These are phyloP conservation scores for Chondrosia reniformis DNA, from an alignment of 37 sponge, comb jelly and placozoan species.

Conservation along the genomic window DNA sequence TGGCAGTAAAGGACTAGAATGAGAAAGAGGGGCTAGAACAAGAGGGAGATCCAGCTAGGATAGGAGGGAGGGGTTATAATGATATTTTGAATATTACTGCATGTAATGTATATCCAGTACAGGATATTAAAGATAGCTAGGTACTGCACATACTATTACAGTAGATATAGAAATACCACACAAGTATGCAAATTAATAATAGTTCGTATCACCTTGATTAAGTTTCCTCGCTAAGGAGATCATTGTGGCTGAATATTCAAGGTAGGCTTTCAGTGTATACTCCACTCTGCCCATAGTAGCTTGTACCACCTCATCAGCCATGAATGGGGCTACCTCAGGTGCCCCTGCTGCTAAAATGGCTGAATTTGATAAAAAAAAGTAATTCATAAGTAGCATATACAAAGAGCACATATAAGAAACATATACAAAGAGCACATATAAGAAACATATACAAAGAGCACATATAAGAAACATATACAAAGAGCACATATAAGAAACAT, in stretches of 20 bases:
- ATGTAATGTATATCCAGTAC: no score
- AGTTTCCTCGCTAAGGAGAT: slow-evolving; percentile 22
- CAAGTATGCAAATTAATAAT: neutral
- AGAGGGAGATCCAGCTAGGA: no score
- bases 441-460: no score
- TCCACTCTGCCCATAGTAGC: slow-evolving; percentile 51
- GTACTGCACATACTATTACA: neutral
- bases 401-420: no score
- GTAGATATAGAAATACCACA: neutral
- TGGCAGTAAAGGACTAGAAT: no score
- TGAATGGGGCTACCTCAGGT: slow-evolving; percentile 66
- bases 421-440: no score
- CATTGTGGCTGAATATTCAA: slow-evolving; percentile 42
- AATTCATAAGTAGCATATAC: no score
- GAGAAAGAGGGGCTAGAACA: no score
- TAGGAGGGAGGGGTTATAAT: no score
- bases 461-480: no score
- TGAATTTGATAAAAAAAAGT: slow-evolving; percentile 6
- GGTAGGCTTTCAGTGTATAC: slow-evolving; percentile 61
- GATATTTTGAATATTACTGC: no score
- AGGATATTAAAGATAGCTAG: neutral
- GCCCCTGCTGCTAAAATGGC: slow-evolving; percentile 51
- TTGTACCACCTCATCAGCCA: slow-evolving; percentile 76
- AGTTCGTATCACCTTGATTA: neutral
- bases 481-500: no score